A percentile compares a stretch with the other conserved stretches of the same genome.
These are phyloP conservation scores for Meles meles DNA, from an alignment of 2,113 vertebrate genomes.

Conservation along the genomic window DNA sequence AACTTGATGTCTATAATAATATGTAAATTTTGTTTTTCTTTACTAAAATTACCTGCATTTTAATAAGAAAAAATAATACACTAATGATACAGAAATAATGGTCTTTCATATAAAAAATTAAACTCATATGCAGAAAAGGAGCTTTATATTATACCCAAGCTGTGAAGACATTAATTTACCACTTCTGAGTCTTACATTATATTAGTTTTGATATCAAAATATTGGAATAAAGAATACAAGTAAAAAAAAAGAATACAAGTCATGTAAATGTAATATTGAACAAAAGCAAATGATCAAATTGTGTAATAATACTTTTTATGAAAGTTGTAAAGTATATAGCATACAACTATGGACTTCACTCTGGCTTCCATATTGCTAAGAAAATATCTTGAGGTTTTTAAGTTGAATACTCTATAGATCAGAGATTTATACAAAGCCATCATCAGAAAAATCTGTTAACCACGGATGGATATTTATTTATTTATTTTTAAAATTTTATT, in stretches of 20 bases:
- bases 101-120: background rate
- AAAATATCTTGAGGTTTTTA: constrained; percentile 54
- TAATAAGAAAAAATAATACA: background rate
- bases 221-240: constrained; percentile 12
- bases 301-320: constrained; percentile 43
- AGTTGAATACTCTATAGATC: background rate
- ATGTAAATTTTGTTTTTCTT: background rate
- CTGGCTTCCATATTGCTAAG: constrained; percentile 30
- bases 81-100: background rate
- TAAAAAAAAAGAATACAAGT: constrained; percentile 26
- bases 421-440: background rate
- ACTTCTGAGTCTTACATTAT: background rate
- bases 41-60: background rate
- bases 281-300: constrained; percentile 41
- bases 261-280: constrained; percentile 13
- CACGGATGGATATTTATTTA: constrained; percentile 26
- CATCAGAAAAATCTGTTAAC: constrained; percentile 61
- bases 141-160: background rate
- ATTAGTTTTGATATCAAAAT: constrained; percentile 12
- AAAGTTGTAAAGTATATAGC: background rate
- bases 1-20: background rate
- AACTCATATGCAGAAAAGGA: background rate
- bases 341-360: background rate
- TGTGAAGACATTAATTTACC: background rate
- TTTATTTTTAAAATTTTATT: constrained; percentile 40